Base-by-base conservation (phyloP, 2,888 invertebrate genomes). In the Rhopalosiphum nymphaeae region DNA sequence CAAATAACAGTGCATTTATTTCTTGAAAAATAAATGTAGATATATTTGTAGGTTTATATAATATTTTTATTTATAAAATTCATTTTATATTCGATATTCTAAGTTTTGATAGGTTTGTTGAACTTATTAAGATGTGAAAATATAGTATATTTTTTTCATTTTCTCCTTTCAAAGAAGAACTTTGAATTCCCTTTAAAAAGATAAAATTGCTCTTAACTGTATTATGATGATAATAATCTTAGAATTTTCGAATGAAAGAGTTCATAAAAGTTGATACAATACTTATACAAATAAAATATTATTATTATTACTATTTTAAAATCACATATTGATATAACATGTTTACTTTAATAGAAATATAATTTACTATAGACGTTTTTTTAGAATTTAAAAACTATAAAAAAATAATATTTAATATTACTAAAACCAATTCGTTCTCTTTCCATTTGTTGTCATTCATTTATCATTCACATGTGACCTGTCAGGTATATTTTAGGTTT, bases 51-150 rank as follows among this genome's bases (percentile, higher is more conserved):
- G 25, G 56, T 13, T 21, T 53, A 16, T 84, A 46, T 67, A n/a
- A 49, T 44, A 53, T 88, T 53, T 88, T 88, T 53, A 21, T 49
- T 53, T 49, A 26, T 67, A 46, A 16, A 25, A 49, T 78, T 49
- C 2, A 36, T 78, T 78, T 78, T 26, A 61, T 44, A 25, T 44
- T 56, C 29, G 29, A 84, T 53, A 44, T 84, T 84, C 42, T 29
- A 56, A 53, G 49, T 91, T 53, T 53, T 26, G 78, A 67, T 42
- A 42, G 56, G 26, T 84, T 84, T 36, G 84, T 91, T 84, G 84
- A 91, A 91, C 91, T 91, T 56, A 26, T 42, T 84, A 78, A 91
- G 49, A 91, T 49, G 44, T 46, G 49, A 46, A n/a, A 49, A 49
- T 46, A 36, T 36, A 78, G 78, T 78, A 42, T 3, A 78, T 25